Percentiles rank a stretch among this genome's conserved stretches.
phyloP scores from a whole-genome alignment of 1,140 invertebrate genomes.

The Coenobita brevimanus region DNA sequence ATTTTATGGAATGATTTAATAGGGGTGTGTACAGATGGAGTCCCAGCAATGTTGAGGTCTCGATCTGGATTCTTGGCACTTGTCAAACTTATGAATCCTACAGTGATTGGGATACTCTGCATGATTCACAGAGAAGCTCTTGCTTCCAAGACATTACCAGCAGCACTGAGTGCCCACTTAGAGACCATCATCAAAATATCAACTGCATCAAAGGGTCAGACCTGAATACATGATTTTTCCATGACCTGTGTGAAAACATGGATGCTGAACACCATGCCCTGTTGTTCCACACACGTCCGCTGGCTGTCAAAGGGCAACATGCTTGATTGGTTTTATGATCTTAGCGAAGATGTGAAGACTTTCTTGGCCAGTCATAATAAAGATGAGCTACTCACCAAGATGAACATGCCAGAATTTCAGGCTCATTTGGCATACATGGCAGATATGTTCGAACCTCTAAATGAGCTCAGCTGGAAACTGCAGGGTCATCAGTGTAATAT shows the following conservation, averaged over 20 bases:
- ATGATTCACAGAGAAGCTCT: no score
- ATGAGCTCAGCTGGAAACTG: conserved; percentile 11
- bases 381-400: not conserved
- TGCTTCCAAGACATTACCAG: no score
- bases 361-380: not conserved
- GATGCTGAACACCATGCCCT: no score
- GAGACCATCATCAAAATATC: no score
- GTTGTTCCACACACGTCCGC: conserved; percentile 5
- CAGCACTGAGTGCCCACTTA: not conserved
- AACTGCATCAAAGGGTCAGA: not conserved
- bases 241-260: no score
- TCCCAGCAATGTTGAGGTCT: no score
- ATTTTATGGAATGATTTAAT: not conserved
- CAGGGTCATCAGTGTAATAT: conserved; percentile 18
- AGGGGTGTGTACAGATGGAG: no score
- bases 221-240: not conserved
- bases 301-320: conserved; percentile 3
- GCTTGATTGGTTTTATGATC: not conserved
- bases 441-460: not conserved
- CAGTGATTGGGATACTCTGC: not conserved
- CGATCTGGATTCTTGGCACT: no score
- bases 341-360: no score
- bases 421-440: not conserved
- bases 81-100: not conserved
- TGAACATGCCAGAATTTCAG: not conserved